Base-by-base conservation (phyloP, 2,888 invertebrate genomes). In the Archaeoteleia sp. region DNA sequence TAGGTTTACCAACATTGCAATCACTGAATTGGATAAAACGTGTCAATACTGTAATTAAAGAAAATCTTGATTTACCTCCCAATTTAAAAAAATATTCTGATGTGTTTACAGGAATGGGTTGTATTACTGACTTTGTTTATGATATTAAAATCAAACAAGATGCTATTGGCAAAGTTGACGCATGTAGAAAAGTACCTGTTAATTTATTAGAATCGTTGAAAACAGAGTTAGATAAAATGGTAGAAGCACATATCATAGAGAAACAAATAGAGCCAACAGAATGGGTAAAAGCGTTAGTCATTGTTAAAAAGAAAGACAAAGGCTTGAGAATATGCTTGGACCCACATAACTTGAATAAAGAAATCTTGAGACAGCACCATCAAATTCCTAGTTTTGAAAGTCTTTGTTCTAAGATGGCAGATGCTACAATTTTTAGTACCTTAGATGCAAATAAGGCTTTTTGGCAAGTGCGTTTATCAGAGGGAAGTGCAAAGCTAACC, bases 301-400 rank as follows among this genome's bases (percentile, higher is more conserved):
- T 32, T 12, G 32, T 32, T 10, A 32, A 10, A 32, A 32, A 32
- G 32, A 32, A 32, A 32, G 10, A 32, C 10, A 32, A 32, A 10
- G 10, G 32, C 10, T 32, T 32, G 32, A 32, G 32, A 32, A 10
- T 32, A 32, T 32, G 32, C 32, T 32, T 32, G 32, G 32, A 32
- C 6, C 10, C 32, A 10, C 32, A 32, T 32, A 32, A 32, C 12
- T 6, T 32, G n/a, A 32, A 32, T 32, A 32, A 32, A 32, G 32
- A 10, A 32, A 32, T 32, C 12, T 32, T 32, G 10, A 32, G 32
- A 32, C 32, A 32, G 10, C 32, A 32, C 1, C n/a, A 32, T 67
- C 67, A 60, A 23, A 67, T 79, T n/a, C 74, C 77, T 0, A 71
- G 71, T 4, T 67, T 76, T 12, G 75, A 79, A 8, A 73, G 79